These are phyloP conservation scores for Leptobrachium leishanense DNA, from an alignment of 2,113 vertebrate genomes.

Conservation along the genomic window DNA sequence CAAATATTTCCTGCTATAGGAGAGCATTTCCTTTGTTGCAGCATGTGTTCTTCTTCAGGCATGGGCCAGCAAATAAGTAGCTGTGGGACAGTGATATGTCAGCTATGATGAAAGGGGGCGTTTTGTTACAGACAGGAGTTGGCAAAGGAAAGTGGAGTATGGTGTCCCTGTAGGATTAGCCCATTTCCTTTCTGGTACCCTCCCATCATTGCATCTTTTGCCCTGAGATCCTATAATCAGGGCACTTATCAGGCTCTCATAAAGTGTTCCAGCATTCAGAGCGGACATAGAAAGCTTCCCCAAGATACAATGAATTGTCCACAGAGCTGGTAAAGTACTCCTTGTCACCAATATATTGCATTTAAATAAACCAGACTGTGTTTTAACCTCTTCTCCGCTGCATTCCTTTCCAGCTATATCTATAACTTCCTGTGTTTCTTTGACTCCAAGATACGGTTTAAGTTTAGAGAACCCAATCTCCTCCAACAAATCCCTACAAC, in stretches of 20 bases:
- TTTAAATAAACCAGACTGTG: slow-evolving; percentile 38
- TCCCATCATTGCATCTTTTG: slow-evolving; percentile 35
- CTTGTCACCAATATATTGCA: slow-evolving; percentile 21
- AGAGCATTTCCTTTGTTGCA: no score
- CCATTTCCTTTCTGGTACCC: slow-evolving; percentile 29
- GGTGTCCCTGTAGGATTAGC: slow-evolving; percentile 15
- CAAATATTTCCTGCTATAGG: no score
- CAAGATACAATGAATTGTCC: slow-evolving; percentile 26
- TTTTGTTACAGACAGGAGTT: slow-evolving; percentile 27
- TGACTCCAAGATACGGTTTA: slow-evolving; percentile 3
- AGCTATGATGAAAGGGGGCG: background rate
- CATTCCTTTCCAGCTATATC: slow-evolving; percentile 16
- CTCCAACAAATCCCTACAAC: background rate
- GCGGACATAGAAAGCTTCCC: slow-evolving; percentile 23
- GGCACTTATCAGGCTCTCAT: slow-evolving; percentile 34
- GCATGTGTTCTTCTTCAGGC: no score
- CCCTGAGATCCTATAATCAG: slow-evolving; percentile 14
- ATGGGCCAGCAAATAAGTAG: no score
- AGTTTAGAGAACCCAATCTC: slow-evolving; percentile 13
- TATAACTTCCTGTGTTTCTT: slow-evolving; percentile 27
- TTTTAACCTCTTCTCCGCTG: slow-evolving; percentile 12
- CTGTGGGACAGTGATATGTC: no score
- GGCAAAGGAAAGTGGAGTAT: background rate
- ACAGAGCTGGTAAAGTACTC: background rate
- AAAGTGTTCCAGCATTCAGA: slow-evolving; percentile 25